Conservation (phyloP, 2,113 vertebrate species). For the Chamaea fasciata region DNA sequence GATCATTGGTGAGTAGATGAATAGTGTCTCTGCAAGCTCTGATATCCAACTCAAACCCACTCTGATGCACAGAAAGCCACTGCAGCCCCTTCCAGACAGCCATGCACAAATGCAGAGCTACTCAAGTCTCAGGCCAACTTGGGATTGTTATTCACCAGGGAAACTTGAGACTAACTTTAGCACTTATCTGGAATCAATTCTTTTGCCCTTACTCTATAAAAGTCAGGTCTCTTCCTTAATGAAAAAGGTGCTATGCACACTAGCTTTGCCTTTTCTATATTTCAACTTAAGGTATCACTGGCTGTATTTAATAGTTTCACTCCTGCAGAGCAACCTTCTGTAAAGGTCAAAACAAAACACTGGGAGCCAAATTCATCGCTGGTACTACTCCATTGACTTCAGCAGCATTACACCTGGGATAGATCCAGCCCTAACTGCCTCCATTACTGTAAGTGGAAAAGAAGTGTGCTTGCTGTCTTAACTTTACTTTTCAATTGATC, state of each 20-base stretch:
- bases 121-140: neutral
- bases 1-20: neutral
- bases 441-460: slow-evolving; percentile 47
- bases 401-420: slow-evolving; percentile 40
- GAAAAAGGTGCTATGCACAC: slow-evolving; percentile 14
- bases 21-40: neutral
- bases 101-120: neutral
- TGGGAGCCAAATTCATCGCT: slow-evolving; percentile 40
- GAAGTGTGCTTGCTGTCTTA: slow-evolving; percentile 57
- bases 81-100: neutral
- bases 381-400: slow-evolving; percentile 50
- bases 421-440: slow-evolving; percentile 36
- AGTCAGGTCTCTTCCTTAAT: neutral
- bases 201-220: neutral
- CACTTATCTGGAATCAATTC: slow-evolving; percentile 28
- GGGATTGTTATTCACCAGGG: neutral
- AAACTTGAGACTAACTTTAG: slow-evolving; percentile 30
- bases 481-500: slow-evolving; percentile 58
- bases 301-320: slow-evolving; percentile 40
- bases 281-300: neutral
- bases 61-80: neutral
- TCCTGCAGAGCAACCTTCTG: slow-evolving; percentile 43
- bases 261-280: slow-evolving; percentile 28
- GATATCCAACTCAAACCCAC: neutral
- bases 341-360: slow-evolving; percentile 62